A percentile compares a stretch with the other conserved stretches of the same genome.
These are phyloP conservation scores for Avahi laniger DNA, from an alignment of 2,797 vertebrate genomes.

Conservation along the genomic window DNA sequence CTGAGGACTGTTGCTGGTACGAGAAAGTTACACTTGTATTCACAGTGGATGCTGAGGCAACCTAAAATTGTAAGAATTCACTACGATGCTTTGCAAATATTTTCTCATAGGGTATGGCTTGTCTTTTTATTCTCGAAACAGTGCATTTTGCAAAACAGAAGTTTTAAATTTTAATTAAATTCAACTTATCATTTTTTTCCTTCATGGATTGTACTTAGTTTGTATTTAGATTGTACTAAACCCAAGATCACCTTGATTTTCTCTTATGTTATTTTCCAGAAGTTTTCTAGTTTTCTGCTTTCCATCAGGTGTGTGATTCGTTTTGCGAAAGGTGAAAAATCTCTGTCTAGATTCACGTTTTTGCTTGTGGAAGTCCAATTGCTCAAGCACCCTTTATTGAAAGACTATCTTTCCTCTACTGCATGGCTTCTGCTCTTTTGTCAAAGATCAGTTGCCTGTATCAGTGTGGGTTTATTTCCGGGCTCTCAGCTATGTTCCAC, in stretches of 20 bases:
- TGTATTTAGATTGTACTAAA: not conserved
- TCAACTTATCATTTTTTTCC: not conserved
- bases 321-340: not conserved
- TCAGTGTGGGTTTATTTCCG: not conserved
- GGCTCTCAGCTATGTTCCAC: no score
- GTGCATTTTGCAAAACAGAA: not conserved
- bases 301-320: not conserved
- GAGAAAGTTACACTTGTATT: not conserved
- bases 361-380: not conserved
- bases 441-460: not conserved
- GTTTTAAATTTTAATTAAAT: not conserved
- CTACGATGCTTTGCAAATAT: not conserved
- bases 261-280: not conserved
- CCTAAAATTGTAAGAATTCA: not conserved
- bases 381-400: not conserved
- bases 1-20: not conserved
- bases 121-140: not conserved
- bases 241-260: not conserved
- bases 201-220: not conserved
- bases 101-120: not conserved
- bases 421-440: not conserved
- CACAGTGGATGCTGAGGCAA: not conserved
- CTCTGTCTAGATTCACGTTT: not conserved
- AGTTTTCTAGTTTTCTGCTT: not conserved
- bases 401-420: not conserved